phyloP scores from a whole-genome alignment of 2,888 invertebrate species.

The Apotomis turbidana region DNA sequence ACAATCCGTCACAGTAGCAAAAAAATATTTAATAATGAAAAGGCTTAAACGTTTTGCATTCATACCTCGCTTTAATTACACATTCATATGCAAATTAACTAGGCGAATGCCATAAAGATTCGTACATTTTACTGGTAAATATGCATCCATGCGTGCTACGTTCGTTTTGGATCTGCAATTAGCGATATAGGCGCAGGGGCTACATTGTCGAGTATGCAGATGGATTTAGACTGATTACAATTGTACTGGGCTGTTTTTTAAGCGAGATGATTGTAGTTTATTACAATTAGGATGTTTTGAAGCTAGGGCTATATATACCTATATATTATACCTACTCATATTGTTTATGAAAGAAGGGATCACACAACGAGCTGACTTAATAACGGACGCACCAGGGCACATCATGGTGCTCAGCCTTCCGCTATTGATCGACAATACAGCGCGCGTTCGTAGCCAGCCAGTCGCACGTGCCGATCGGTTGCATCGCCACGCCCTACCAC shows the following conservation, averaged over 20 bases:
- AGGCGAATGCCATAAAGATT: slow-evolving; percentile 76
- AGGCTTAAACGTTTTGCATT: slow-evolving; percentile 69
- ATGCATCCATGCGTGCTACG: slow-evolving; percentile 76
- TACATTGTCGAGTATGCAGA: slow-evolving; percentile 57
- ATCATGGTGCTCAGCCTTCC: too few relatives aligned
- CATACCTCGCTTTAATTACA: slow-evolving; percentile 79
- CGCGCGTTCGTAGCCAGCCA: too few relatives aligned
- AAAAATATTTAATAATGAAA: slow-evolving; percentile 43
- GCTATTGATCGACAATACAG: too few relatives aligned
- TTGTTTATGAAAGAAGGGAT: too few relatives aligned
- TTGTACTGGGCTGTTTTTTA: slow-evolving; percentile 30
- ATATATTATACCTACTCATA: too few relatives aligned
- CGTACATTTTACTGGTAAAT: slow-evolving; percentile 69
- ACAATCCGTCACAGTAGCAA: slow-evolving; percentile 45
- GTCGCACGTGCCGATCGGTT: too few relatives aligned
- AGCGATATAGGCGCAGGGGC: slow-evolving; percentile 69
- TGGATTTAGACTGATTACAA: slow-evolving; percentile 37
- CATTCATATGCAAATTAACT: slow-evolving; percentile 81
- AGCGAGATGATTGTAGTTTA: slow-evolving; percentile 1
- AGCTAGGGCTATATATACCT: too few relatives aligned
- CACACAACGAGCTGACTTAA: too few relatives aligned
- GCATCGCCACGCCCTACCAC: too few relatives aligned
- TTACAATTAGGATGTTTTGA: slow-evolving; percentile 9
- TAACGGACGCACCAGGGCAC: too few relatives aligned
- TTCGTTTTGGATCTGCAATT: slow-evolving; percentile 76